Evolutionary conservation across 2,888 invertebrate species (phyloP), one percentile per base, ranked within the genome.

Genomic region (Alentia gelatinosa): DNA sequence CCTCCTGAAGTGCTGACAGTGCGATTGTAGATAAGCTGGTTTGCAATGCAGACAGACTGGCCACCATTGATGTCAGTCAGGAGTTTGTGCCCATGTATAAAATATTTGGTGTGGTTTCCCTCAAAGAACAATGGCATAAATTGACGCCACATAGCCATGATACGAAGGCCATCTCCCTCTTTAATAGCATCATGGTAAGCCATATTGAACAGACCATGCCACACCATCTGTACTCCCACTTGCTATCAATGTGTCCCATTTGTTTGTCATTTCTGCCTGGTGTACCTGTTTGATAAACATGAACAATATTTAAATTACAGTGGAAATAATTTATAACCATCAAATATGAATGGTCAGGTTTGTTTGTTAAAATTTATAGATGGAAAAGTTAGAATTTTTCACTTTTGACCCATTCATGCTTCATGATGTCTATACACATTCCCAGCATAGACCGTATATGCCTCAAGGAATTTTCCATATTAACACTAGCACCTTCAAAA

Each of bases 1-100:
- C 92, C 92, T 23, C 92, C 92, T 74, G 90, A 90, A n/a, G 89
- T 56, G 56, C 92, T 92, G 4, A 93, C 92, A n/a, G 92, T 93
- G 56, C 93, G 84, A 75, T 92, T 92, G 91, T 91, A 92, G 1
- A 47, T 90, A 9, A 92, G 88, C 5, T 91, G 63, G n/a, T 92
- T 90, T 90, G 86, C 35, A 26, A 92, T 56, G 30, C 91, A 47
- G 37, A 47, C 42, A 30, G 90, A 90, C 9, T 91, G 91, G n/a
- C 91, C 91, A 19, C 92, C 92, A 90, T 91, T 90, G 12, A 92
- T 40, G 50, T 83, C 91, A 4, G 91, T 86, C 0, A 92, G 90
- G 0, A 93, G 89, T 74, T 90, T 26, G 15, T 92, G 92, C 33
- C 90, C 89, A 12, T 89, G 15, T 7, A 92, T 39, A 33, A 93